Evolutionary conservation across 2,797 vertebrate species (phyloP).

Genomic region (Paratrypauchen microcephalus): DNA sequence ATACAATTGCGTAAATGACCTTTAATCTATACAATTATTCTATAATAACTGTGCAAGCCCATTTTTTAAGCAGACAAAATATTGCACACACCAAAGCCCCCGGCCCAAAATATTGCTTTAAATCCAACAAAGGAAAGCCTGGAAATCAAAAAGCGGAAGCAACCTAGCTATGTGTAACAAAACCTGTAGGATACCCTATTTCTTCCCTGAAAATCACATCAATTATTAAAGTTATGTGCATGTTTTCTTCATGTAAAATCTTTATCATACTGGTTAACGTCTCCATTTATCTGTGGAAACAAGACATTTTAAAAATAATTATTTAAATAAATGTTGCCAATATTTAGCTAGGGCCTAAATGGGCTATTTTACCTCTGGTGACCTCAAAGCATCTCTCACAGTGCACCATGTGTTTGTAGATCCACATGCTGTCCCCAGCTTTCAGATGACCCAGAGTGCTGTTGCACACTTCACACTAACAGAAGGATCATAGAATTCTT

Average conservation of each 20-base stretch:
- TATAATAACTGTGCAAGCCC: not conserved
- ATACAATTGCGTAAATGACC: not conserved
- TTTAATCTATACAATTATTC: not conserved
- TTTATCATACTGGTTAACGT: constrained; percentile 48
- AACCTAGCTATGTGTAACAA: not conserved
- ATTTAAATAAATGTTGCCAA: not conserved
- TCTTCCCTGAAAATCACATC: constrained; percentile 25
- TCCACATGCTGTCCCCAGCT: constrained; percentile 95
- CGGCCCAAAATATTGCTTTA: constrained; percentile 53
- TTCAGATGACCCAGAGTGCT: constrained; percentile 83
- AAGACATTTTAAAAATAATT: not conserved
- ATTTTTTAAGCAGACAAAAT: constrained; percentile 10
- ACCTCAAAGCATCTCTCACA: constrained; percentile 90
- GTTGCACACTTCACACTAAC: constrained; percentile 90
- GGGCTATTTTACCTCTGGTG: constrained; percentile 80
- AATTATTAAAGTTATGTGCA: constrained; percentile 8
- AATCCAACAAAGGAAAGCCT: not conserved
- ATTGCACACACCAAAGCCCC: constrained; percentile 74
- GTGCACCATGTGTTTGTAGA: constrained; percentile 87
- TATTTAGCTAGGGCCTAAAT: not conserved
- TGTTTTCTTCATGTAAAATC: constrained; percentile 13
- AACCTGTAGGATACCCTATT: constrained; percentile 17
- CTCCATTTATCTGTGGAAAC: constrained; percentile 75
- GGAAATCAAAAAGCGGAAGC: not conserved
- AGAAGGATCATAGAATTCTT: constrained; percentile 6